Evolutionary conservation across 2,113 vertebrate genomes (phyloP).

Genomic region (Sterna hirundo): DNA sequence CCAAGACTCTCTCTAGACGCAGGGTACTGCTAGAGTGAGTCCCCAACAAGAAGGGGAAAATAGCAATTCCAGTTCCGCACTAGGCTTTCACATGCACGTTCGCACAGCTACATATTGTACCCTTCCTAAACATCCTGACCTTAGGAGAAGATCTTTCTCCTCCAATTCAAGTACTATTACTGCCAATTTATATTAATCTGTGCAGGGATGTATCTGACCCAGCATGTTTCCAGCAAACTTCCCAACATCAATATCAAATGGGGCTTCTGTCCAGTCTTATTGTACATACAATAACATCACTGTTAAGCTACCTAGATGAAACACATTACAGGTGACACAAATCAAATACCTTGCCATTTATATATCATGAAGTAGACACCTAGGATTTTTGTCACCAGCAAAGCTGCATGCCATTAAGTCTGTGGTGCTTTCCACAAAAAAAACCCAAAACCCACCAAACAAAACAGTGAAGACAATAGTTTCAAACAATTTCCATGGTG

Average conservation of each 20-base stretch:
- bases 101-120: neutral
- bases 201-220: neutral
- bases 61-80: rapidly evolving
- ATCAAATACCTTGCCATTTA: neutral
- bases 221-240: neutral
- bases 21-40: neutral
- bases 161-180: neutral
- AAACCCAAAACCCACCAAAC: neutral
- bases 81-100: neutral
- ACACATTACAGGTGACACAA: neutral
- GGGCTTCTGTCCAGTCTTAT: neutral
- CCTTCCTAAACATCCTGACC: neutral
- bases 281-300: neutral
- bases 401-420: neutral
- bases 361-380: neutral
- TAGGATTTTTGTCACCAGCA: neutral
- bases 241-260: neutral
- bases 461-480: neutral
- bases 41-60: neutral
- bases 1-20: neutral
- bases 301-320: neutral
- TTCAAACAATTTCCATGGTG: neutral
- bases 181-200: neutral
- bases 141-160: neutral
- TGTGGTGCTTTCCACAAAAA: neutral